A percentile compares a stretch with the other conserved stretches of the same genome.
These are phyloP conservation scores for Ruditapes philippinarum DNA, from an alignment of 1,140 invertebrate genomes.

Conservation along the genomic window DNA sequence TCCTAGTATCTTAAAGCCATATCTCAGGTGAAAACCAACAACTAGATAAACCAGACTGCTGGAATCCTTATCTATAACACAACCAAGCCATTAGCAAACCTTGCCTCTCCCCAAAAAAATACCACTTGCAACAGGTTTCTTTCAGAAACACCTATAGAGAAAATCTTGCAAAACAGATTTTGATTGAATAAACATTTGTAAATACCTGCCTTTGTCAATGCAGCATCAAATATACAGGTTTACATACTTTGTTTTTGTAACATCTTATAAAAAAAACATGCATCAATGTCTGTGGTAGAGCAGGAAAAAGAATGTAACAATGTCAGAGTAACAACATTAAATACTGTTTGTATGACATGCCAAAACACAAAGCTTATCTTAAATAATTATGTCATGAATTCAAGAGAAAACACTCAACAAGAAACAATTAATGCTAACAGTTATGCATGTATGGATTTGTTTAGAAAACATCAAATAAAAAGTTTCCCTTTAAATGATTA, in stretches of 20 bases:
- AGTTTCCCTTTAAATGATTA: too few relatives aligned
- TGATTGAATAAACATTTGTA: slow-evolving; percentile 14
- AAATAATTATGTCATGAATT: too few relatives aligned
- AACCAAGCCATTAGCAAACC: neutral
- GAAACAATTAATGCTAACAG: too few relatives aligned
- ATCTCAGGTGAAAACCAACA: neutral
- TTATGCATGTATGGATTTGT: too few relatives aligned
- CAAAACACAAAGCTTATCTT: too few relatives aligned
- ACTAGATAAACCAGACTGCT: neutral
- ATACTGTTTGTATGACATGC: too few relatives aligned
- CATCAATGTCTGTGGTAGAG: too few relatives aligned
- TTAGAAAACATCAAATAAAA: too few relatives aligned
- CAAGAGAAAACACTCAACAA: too few relatives aligned
- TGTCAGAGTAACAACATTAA: too few relatives aligned
- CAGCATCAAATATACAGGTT: neutral
- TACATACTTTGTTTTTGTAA: neutral
- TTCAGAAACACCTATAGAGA: neutral
- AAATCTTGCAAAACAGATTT: slow-evolving; percentile 1
- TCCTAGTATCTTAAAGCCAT: neutral
- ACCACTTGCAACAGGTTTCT: neutral
- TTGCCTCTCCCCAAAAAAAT: neutral
- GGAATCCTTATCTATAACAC: neutral
- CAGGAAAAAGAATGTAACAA: too few relatives aligned
- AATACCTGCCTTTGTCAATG: neutral
- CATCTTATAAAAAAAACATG: too few relatives aligned